Evolutionary conservation across 1,140 invertebrate species (phyloP), one percentile per base, ranked within the genome.

Genomic region (Riptortus pedestris): DNA sequence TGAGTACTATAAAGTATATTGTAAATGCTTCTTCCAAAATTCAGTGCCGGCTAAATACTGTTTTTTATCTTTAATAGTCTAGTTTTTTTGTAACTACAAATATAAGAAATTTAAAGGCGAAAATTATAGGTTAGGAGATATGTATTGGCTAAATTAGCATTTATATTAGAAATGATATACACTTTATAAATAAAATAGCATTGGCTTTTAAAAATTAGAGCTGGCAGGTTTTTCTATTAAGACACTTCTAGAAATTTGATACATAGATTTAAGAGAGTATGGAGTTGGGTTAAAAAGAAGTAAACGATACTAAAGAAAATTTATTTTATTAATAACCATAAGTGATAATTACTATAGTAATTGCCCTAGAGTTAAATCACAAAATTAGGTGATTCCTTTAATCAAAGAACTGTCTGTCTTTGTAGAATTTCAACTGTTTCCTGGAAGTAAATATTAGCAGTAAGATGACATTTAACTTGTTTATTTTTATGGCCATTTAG

Each of bases 21-120:
- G 63, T 64, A 64, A 57, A 65, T 65, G 64, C 64, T 65, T 65
- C 64, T 65, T 65, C 64, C 64, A 65, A 61, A 60, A 65, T 60
- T 65, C 45, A 65, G 64, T 65, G 64, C 64, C 64, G 64, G 26
- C 59, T 51, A 61, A 60, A 60, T 61, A 60, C 26, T 61, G 47
- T 65, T 65, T 65, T 65, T 61, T 65, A 61, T 43, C 52, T 65
- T 61, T 47, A 59, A 60, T 65, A 65, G 59, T 61, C 58, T 65
- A 65, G 58, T 60, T 65, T 65, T 65, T 61, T 65, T 65, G 58
- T 65, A 61, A 51, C 60, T 55, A n/a, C 24, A n/a, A 61, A 24
- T 18, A 38, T 61, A 61, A 64, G 52, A 51, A 43, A 64, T 38
- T 57, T 28, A 64, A 52, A 24, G n/a, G 45, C 28, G 62, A 58